A percentile compares a stretch with the other conserved stretches of the same genome.
Evolutionary conservation across 2,888 invertebrate species (phyloP).

Genomic region (Leptinotarsa haldemani): DNA sequence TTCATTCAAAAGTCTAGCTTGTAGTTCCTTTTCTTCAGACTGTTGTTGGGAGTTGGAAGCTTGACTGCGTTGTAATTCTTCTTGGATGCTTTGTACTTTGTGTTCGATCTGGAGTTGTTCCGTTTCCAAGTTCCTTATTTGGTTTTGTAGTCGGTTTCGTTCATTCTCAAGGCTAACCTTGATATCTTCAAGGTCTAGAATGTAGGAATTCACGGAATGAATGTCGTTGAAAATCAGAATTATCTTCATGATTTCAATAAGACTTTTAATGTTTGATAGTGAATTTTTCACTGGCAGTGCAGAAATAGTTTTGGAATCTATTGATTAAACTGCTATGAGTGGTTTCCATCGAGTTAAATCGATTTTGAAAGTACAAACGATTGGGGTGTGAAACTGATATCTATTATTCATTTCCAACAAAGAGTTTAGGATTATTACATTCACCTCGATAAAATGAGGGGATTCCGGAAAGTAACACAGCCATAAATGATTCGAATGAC

Average conservation of each 20-base stretch:
- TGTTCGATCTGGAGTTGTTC: conserved; percentile 78
- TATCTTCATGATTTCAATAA: conserved; percentile 2
- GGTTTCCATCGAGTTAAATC: background rate
- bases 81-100: conserved; percentile 76
- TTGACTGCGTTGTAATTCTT: conserved; percentile 77
- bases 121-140: conserved; percentile 79
- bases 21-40: conserved; percentile 82
- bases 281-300: background rate
- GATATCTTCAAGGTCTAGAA: conserved; percentile 79
- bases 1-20: conserved; percentile 74
- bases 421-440: background rate
- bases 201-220: conserved; percentile 9
- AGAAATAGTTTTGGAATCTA: background rate
- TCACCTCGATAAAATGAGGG: background rate
- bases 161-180: conserved; percentile 82
- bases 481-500: too few relatives aligned
- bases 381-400: background rate
- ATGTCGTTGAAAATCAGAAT: conserved; percentile 11
- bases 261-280: background rate
- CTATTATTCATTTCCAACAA: background rate
- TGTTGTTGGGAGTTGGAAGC: conserved; percentile 77
- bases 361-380: background rate
- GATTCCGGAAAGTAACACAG: too few relatives aligned
- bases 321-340: background rate
- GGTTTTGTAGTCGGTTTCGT: conserved; percentile 76